Conservation (phyloP, 2,113 vertebrate genomes). For the Misgurnus mizolepis region DNA sequence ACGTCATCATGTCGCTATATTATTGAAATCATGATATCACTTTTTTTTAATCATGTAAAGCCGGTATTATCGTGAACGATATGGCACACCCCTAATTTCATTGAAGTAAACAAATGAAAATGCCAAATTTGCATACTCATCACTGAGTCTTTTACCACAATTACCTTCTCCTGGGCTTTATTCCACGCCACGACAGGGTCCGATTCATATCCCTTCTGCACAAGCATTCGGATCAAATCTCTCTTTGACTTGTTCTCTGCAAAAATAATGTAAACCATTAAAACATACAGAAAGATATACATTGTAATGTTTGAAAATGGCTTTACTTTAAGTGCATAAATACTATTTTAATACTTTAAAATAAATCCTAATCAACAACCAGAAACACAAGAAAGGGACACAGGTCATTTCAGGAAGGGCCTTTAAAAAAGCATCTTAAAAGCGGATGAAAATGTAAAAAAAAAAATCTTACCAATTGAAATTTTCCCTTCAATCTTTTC, state of each 20-base stretch:
- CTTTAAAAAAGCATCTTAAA: not conserved
- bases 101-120: too few relatives aligned
- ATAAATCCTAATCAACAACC: not conserved
- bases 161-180: slow-evolving; percentile 97
- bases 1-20: too few relatives aligned
- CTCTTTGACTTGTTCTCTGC: slow-evolving; percentile 96
- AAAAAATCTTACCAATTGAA: slow-evolving; percentile 81
- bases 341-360: too few relatives aligned
- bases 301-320: too few relatives aligned
- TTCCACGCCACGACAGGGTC: slow-evolving; percentile 95
- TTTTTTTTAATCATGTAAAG: too few relatives aligned
- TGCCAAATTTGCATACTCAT: too few relatives aligned
- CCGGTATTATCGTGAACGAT: too few relatives aligned
- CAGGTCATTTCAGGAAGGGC: not conserved
- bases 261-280: not conserved
- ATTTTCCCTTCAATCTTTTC: slow-evolving; percentile 98
- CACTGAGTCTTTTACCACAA: not conserved
- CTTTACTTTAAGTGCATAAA: too few relatives aligned
- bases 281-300: not conserved
- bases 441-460: not conserved
- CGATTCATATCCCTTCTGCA: slow-evolving; percentile 95
- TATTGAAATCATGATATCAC: too few relatives aligned
- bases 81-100: too few relatives aligned
- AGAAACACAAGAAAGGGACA: not conserved
- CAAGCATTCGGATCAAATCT: slow-evolving; percentile 93